Conservation (phyloP, 2,113 vertebrate genomes). For the Chamaetylas fuelleborni region DNA sequence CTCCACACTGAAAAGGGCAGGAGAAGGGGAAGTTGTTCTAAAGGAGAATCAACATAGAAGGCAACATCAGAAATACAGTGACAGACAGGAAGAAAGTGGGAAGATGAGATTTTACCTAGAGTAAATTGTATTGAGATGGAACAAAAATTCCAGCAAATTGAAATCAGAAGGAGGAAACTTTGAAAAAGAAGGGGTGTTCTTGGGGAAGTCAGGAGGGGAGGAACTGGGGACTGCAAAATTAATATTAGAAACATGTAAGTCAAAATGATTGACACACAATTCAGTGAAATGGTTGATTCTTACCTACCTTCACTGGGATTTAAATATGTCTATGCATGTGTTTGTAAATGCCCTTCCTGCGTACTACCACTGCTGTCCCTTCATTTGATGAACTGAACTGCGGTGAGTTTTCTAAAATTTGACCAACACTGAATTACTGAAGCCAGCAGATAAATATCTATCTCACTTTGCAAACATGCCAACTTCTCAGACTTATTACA, state of each 20-base stretch:
- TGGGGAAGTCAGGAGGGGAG: background rate
- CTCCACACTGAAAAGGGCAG: background rate
- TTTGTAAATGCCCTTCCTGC: background rate
- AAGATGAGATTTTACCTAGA: background rate
- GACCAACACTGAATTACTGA: background rate
- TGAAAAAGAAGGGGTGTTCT: background rate
- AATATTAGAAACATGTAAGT: background rate
- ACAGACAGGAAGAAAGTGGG: background rate
- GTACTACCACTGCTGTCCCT: background rate
- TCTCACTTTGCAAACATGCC: background rate
- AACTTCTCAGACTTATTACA: background rate
- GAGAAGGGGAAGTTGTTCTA: background rate
- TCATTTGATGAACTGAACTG: background rate
- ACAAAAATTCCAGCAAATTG: background rate
- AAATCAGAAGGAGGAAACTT: background rate
- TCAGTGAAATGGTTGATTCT: background rate
- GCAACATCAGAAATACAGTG: background rate
- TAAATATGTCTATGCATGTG: background rate
- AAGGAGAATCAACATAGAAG: background rate
- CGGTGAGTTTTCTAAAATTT: background rate
- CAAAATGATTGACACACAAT: background rate
- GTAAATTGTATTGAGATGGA: background rate
- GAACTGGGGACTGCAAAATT: background rate
- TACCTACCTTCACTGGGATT: background rate
- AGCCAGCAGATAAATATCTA: background rate